These are phyloP conservation scores for Stigmatopora argus DNA, from an alignment of 2,113 vertebrate species.

Conservation along the genomic window DNA sequence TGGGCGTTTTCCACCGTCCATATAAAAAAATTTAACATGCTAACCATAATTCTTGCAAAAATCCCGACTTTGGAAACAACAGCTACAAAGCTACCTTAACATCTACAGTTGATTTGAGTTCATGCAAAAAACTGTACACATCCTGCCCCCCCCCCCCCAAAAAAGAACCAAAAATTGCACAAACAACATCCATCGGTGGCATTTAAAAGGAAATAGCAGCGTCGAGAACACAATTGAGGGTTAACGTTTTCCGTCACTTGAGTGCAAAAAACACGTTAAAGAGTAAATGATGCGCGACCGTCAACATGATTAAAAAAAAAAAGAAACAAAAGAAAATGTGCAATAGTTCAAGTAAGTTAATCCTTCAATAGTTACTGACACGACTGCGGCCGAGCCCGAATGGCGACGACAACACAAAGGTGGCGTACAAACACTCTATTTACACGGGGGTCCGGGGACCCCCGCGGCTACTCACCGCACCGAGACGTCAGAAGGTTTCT, in stretches of 20 bases:
- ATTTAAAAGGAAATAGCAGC: conserved; percentile 68
- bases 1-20: not conserved
- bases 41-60: not conserved
- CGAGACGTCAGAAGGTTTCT: not conserved
- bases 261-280: conserved; percentile 72
- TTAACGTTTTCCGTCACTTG: conserved; percentile 51
- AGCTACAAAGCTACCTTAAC: conserved; percentile 61
- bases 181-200: conserved; percentile 3
- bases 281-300: conserved; percentile 19
- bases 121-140: conserved; percentile 60
- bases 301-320: conserved; percentile 16
- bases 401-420: conserved; percentile 45
- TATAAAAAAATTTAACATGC: not conserved
- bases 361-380: conserved; percentile 63
- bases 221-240: conserved; percentile 67
- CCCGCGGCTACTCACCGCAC: conserved; percentile 54
- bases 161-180: not conserved
- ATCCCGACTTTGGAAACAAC: not conserved
- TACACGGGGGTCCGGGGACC: conserved; percentile 42
- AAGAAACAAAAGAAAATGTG: conserved; percentile 51
- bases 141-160: not conserved
- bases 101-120: conserved; percentile 61
- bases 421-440: conserved; percentile 57
- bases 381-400: conserved; percentile 55
- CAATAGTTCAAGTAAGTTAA: conserved; percentile 70